Conservation (phyloP, 2,797 vertebrate species). For the Mormyrus hasselquistii region DNA sequence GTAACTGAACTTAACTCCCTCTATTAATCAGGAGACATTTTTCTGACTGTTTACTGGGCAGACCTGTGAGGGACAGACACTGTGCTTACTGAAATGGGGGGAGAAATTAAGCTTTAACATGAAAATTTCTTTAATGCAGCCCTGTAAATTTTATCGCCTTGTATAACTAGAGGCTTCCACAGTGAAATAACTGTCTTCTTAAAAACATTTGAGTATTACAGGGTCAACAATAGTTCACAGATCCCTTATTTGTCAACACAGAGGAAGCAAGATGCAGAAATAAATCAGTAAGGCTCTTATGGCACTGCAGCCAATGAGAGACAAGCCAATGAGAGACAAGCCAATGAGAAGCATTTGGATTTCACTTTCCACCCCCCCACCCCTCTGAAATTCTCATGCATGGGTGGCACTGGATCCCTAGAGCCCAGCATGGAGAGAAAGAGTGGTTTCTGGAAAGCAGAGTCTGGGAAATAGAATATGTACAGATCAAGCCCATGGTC, state of each 20-base stretch:
- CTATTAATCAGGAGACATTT: background rate
- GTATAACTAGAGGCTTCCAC: background rate
- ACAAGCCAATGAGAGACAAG: background rate
- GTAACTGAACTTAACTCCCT: background rate
- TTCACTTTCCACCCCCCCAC: background rate
- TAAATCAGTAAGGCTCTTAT: conserved; percentile 3
- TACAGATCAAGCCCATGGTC: background rate
- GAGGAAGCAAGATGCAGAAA: background rate
- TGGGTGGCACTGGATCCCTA: background rate
- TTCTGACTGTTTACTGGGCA: background rate
- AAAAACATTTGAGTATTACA: background rate
- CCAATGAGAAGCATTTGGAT: background rate
- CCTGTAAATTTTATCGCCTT: background rate
- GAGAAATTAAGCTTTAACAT: background rate
- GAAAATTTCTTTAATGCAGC: background rate
- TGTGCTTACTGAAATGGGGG: background rate
- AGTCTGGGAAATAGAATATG: background rate
- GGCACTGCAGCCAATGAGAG: background rate
- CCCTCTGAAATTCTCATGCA: background rate
- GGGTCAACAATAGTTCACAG: conserved; percentile 19
- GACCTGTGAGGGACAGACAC: background rate
- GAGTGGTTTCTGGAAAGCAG: background rate
- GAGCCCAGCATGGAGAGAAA: background rate
- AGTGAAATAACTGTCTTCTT: background rate
- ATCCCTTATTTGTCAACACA: background rate